These are phyloP conservation scores for Ahaetulla prasina DNA, from an alignment of 2,113 vertebrate species.

Conservation along the genomic window DNA sequence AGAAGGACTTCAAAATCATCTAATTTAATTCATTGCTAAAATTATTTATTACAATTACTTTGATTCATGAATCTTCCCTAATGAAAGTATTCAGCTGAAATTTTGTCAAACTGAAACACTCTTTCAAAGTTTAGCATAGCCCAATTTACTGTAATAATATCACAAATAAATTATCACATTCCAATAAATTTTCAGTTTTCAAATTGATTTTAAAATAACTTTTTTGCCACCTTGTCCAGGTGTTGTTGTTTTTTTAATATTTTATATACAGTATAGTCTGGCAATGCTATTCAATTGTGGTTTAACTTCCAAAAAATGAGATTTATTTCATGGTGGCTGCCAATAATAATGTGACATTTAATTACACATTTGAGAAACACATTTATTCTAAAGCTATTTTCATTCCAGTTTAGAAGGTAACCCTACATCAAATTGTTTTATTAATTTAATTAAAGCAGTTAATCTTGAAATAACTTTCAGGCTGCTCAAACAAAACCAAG, in stretches of 20 bases:
- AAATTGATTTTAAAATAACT: constrained; percentile 40
- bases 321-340: constrained; percentile 48
- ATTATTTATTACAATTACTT: background rate
- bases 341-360: constrained; percentile 62
- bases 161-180: constrained; percentile 4
- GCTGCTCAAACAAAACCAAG: constrained; percentile 60
- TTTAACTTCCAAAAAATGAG: constrained; percentile 50
- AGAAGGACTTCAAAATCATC: background rate
- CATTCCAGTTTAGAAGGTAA: constrained; percentile 59
- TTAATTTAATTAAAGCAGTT: constrained; percentile 69
- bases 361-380: constrained; percentile 57
- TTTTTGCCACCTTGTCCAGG: background rate
- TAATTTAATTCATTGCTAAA: background rate
- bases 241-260: background rate
- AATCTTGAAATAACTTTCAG: constrained; percentile 63
- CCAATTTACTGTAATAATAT: background rate
- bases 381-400: constrained; percentile 63
- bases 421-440: constrained; percentile 61
- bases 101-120: background rate
- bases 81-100: background rate
- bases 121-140: background rate
- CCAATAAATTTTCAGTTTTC: constrained; percentile 15
- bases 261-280: background rate
- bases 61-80: background rate
- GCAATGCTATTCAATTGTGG: constrained; percentile 16